Conservation (phyloP, 2,113 vertebrate genomes). For the Edolisoma coerulescens region DNA sequence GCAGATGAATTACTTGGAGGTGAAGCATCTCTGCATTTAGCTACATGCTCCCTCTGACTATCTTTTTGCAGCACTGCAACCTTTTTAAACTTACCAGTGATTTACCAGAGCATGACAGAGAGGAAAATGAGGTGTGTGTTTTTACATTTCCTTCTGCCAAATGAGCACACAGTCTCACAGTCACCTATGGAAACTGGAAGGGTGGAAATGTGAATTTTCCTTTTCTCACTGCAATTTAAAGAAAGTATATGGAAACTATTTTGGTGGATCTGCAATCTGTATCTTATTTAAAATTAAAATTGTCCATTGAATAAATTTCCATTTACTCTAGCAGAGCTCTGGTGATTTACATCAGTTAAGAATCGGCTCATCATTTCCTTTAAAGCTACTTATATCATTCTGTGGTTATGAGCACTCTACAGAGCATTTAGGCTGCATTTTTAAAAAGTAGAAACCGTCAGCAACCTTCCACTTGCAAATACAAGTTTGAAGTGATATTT, state of each 20-base stretch:
- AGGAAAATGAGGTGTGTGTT: background rate
- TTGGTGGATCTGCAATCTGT: background rate
- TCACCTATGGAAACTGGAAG: background rate
- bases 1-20: background rate
- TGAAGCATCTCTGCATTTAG: background rate
- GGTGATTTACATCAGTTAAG: slow-evolving; percentile 52
- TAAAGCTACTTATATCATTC: slow-evolving; percentile 17
- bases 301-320: slow-evolving; percentile 37
- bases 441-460: background rate
- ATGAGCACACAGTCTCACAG: background rate
- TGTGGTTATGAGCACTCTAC: slow-evolving; percentile 45
- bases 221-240: background rate
- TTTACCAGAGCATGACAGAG: background rate
- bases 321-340: slow-evolving; percentile 31
- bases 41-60: background rate
- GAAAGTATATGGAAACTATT: slow-evolving; percentile 11
- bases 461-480: background rate
- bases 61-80: background rate
- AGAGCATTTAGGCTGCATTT: slow-evolving; percentile 4
- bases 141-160: background rate
- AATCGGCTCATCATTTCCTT: slow-evolving; percentile 55
- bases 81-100: background rate
- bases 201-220: background rate
- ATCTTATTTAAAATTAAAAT: slow-evolving; percentile 41
- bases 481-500: background rate